Base-by-base conservation (phyloP, 2,888 invertebrate species). In the Rambutsinella grinnellia region DNA sequence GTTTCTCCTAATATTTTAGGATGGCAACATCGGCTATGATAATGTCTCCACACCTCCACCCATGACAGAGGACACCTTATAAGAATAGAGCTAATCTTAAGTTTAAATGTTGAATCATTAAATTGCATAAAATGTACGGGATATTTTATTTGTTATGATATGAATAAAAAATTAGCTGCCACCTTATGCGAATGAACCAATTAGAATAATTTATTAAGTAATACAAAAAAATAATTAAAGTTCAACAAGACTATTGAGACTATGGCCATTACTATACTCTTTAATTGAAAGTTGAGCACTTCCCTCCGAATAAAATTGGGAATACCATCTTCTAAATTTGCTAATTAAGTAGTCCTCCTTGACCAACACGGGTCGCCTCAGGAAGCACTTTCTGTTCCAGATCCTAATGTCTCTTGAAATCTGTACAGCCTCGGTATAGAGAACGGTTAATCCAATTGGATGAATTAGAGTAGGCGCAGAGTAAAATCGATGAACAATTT, bases 381-480 rank as follows among this genome's bases (percentile, higher is more conserved):
- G 88, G 85, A 91, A 96, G 10, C 89, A 89, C 85, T 96, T 96
- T 87, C 92, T 92, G 86, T 95, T 95, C 96, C 96, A 96, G 3
- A 96, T 91, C 78, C 89, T 89, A 0, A 96, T 90, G 85, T 96
- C 96, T 0, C 96, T 89, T 85, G 94, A 92, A 84, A 96, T 91
- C 94, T 92, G 92, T 19, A 90, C 85, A 6, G 89, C 90, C 86
- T 96, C 95, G 0, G 90, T 91, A 0, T 89, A 86, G 1, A 95
- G 88, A 17, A 92, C 86, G 13, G 93, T 86, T 62, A 91, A 91
- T 0, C 91, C 91, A 6, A 92, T 88, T 0, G 91, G 89, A 0
- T 90, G 91, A 26, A 92, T 88, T 69, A 90, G 85, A 1, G 85
- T 84, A 67, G 85, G 85, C 54, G 92, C 90, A 0, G 92, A 90